A percentile compares a stretch with the other conserved stretches of the same genome.
These are phyloP conservation scores for Drosophila azteca DNA, from an alignment of 1,140 invertebrate species.

Conservation along the genomic window DNA sequence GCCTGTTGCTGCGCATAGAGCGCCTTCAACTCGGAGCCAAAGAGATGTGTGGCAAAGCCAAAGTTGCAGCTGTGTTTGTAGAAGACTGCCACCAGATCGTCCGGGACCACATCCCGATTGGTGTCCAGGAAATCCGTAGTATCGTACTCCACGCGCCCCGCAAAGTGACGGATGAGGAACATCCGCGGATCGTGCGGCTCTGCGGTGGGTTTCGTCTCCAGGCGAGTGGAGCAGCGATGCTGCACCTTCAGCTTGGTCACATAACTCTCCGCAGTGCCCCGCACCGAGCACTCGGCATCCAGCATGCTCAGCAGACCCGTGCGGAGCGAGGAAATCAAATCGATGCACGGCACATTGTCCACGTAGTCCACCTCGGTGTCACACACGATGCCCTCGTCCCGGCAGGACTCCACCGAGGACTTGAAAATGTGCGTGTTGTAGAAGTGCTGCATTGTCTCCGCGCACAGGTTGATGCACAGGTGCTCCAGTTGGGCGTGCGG, in stretches of 20 bases:
- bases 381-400: constrained; percentile 96
- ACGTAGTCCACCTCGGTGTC: constrained; percentile 97
- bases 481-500: constrained; percentile 94
- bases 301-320: constrained; percentile 95
- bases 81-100: constrained; percentile 96
- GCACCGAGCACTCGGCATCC: constrained; percentile 95
- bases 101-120: constrained; percentile 95
- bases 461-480: constrained; percentile 96
- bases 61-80: constrained; percentile 97
- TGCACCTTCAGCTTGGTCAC: constrained; percentile 93
- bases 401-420: constrained; percentile 95
- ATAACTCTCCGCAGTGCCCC: constrained; percentile 94
- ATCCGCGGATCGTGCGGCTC: constrained; percentile 90
- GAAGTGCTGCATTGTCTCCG: constrained; percentile 98
- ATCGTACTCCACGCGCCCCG: constrained; percentile 94
- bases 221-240: constrained; percentile 90
- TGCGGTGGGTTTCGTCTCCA: constrained; percentile 83
- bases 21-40: constrained; percentile 95
- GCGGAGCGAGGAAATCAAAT: constrained; percentile 95
- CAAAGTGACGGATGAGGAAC: constrained; percentile 96
- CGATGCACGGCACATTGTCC: constrained; percentile 97
- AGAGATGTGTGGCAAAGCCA: constrained; percentile 97
- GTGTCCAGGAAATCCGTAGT: constrained; percentile 95
- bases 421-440: constrained; percentile 99
- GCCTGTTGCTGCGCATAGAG: constrained; percentile 92